Evolutionary conservation across 2,888 invertebrate species (phyloP).

Genomic region (Lamellibrachia satsuma): DNA sequence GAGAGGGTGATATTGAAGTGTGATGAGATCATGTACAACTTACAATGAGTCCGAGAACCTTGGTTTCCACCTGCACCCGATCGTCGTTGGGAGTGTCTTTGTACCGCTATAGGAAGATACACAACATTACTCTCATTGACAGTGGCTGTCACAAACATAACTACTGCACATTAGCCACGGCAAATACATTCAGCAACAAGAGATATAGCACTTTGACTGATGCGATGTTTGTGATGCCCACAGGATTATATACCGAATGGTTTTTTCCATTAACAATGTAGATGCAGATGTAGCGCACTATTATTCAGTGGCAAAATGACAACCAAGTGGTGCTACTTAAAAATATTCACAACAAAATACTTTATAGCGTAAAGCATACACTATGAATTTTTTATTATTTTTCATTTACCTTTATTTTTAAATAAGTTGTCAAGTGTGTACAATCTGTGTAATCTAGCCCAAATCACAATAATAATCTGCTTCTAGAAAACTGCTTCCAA

Average conservation of each 20-base stretch:
- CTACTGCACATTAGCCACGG: neutral
- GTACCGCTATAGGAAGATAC: neutral
- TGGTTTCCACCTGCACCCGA: slow-evolving; percentile 73
- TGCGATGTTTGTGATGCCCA: too few species aligned
- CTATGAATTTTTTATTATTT: too few species aligned
- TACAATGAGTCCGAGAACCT: slow-evolving; percentile 76
- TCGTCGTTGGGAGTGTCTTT: slow-evolving; percentile 17
- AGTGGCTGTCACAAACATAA: neutral
- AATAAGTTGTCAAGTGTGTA: too few species aligned
- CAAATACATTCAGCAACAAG: neutral
- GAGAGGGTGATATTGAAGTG: neutral
- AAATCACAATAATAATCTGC: neutral
- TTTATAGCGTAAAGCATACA: neutral
- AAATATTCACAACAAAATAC: neutral
- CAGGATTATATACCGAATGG: too few species aligned
- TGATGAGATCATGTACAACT: slow-evolving; percentile 37
- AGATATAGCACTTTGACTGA: too few species aligned
- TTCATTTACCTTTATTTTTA: too few species aligned
- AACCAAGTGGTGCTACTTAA: neutral
- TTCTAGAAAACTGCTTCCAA: neutral
- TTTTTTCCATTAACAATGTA: too few species aligned
- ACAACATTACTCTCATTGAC: slow-evolving; percentile 14
- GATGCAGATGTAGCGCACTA: neutral
- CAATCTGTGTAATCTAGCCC: neutral
- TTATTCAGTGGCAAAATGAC: neutral